phyloP scores from a whole-genome alignment of 2,797 vertebrate genomes.

The Bradypodion ventrale region DNA sequence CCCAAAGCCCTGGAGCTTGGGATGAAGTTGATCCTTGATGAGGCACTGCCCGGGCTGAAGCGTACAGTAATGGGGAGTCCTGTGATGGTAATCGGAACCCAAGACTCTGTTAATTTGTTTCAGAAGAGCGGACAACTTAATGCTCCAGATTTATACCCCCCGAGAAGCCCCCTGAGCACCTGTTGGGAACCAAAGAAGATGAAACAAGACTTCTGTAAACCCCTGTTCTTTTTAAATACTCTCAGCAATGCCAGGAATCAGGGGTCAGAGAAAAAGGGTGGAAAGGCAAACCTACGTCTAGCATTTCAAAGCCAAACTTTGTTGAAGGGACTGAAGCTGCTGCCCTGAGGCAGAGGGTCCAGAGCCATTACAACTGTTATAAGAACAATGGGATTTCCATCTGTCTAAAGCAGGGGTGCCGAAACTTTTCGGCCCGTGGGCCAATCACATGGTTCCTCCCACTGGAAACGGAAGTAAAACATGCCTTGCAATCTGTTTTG shows the following conservation, averaged over 20 bases:
- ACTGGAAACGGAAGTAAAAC: too few species aligned
- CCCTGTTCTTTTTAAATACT: slow-evolving; percentile 18
- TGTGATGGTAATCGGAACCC: slow-evolving; percentile 24
- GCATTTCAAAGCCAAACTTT: slow-evolving; percentile 28
- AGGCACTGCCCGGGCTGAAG: neutral
- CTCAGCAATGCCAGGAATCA: slow-evolving; percentile 14
- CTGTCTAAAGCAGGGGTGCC: neutral
- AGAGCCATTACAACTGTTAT: neutral
- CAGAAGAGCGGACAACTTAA: slow-evolving; percentile 35
- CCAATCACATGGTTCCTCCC: too few species aligned
- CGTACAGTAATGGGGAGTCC: neutral
- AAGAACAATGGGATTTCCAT: neutral
- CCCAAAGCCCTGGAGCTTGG: neutral
- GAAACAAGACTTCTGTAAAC: neutral
- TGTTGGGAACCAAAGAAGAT: slow-evolving; percentile 19
- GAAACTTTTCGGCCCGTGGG: too few species aligned
- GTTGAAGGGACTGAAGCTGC: neutral
- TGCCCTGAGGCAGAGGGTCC: neutral
- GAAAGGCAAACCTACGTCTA: slow-evolving; percentile 11
- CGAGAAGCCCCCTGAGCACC: slow-evolving; percentile 1
- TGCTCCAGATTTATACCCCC: slow-evolving; percentile 25
- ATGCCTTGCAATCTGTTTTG: too few species aligned
- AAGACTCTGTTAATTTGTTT: slow-evolving; percentile 37
- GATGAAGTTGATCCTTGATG: neutral
- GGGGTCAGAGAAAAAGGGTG: slow-evolving; percentile 12